A percentile compares a stretch with the other conserved stretches of the same genome.
Conservation (phyloP, 1,140 invertebrate species). For the Zaprionus inermis region DNA sequence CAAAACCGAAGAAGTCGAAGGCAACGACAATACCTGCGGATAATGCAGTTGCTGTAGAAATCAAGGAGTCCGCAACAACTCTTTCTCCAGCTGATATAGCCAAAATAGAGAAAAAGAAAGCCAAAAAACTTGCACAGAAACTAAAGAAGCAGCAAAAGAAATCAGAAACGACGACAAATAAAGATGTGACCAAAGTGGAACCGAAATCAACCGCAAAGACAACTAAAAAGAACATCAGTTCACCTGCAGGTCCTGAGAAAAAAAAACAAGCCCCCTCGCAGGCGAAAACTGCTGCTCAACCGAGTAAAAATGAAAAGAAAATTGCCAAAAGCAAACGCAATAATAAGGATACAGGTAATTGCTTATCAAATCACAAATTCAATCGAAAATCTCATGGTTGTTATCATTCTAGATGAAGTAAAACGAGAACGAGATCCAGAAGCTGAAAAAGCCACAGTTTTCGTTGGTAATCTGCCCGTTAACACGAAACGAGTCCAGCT, state of each 20-base stretch:
- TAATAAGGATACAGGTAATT: conserved; percentile 34
- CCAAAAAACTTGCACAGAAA: conserved; percentile 75
- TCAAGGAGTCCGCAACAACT: conserved; percentile 31
- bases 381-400: not conserved
- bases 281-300: not conserved
- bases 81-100: conserved; percentile 52
- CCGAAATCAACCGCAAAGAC: not conserved
- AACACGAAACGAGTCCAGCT: conserved; percentile 79
- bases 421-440: conserved; percentile 51
- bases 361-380: not conserved
- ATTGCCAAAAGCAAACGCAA: conserved; percentile 9
- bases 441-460: conserved; percentile 67
- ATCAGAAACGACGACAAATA: not conserved
- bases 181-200: not conserved
- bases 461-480: conserved; percentile 78
- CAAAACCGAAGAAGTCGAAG: conserved; percentile 37
- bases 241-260: not conserved
- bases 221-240: conserved; percentile 3
- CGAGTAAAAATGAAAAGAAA: conserved; percentile 8
- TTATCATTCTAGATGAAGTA: conserved; percentile 34
- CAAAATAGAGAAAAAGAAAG: conserved; percentile 77
- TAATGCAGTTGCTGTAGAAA: conserved; percentile 8
- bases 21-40: conserved; percentile 14
- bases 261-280: not conserved
- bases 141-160: conserved; percentile 63